phyloP scores from a whole-genome alignment of 1,140 invertebrate species.

The Pseudomyrmex pallidus region DNA sequence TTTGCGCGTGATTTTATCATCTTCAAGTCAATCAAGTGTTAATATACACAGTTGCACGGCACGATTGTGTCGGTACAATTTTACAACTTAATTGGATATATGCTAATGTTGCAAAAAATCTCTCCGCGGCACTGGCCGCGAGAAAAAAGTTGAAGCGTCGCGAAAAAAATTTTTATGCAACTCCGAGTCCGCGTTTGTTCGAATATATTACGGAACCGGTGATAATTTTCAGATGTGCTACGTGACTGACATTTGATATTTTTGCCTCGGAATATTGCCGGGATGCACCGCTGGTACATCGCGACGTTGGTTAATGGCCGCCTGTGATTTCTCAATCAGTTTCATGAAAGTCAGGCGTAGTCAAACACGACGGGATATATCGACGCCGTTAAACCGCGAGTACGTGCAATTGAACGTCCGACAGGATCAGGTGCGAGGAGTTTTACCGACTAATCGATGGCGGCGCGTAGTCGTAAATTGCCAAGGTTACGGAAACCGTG shows the following conservation, averaged over 20 bases:
- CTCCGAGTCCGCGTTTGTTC: not conserved
- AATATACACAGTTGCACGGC: conserved; percentile 23
- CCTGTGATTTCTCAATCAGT: conserved; percentile 56
- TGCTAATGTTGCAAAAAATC: conserved; percentile 37
- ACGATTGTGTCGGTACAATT: conserved; percentile 21
- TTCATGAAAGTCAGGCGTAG: conserved; percentile 48
- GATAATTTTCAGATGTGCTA: not conserved
- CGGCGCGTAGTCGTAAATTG: conserved; percentile 70
- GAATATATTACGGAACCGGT: no score
- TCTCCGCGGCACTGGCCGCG: conserved; percentile 2
- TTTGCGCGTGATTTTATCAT: conserved; percentile 11
- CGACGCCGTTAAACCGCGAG: conserved; percentile 53
- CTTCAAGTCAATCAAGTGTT: conserved; percentile 32
- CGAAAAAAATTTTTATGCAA: not conserved
- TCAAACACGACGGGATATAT: conserved; percentile 40
- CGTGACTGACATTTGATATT: not conserved
- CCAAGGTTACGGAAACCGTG: conserved; percentile 62
- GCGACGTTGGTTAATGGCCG: conserved; percentile 15
- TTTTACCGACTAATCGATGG: conserved; percentile 72
- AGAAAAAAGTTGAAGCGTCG: conserved; percentile 19
- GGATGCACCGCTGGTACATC: not conserved
- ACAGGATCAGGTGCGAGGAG: conserved; percentile 64
- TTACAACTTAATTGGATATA: conserved; percentile 49
- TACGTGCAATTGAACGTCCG: conserved; percentile 61
- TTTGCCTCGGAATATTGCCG: not conserved